Conservation (phyloP, 2,888 invertebrate genomes). For the Erynnis tages region DNA sequence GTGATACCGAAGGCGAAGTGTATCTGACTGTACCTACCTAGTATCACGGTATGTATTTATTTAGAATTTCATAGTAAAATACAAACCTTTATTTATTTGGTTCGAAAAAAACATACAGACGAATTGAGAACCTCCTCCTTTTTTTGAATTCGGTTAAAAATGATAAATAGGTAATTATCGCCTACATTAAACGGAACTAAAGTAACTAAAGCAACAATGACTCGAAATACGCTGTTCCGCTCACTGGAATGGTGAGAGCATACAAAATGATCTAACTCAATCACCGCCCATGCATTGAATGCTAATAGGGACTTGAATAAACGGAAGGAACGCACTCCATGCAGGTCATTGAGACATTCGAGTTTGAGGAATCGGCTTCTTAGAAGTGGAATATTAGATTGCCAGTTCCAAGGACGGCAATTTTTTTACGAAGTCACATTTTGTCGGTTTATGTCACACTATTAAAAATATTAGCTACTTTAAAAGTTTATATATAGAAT, state of each 20-base stretch:
- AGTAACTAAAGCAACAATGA: neutral
- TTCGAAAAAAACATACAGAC: no score
- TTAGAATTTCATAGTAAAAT: no score
- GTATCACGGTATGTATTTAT: no score
- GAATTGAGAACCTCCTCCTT: no score
- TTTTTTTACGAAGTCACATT: no score
- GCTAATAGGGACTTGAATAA: conserved; percentile 36
- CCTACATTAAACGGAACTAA: conserved; percentile 2
- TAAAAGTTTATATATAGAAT: no score
- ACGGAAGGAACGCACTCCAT: conserved; percentile 46
- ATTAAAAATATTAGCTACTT: no score
- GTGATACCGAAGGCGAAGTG: no score
- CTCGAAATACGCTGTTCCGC: conserved; percentile 13
- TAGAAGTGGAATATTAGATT: conserved; percentile 2
- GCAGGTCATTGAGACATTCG: conserved; percentile 38
- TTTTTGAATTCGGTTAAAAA: no score
- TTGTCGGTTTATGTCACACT: neutral
- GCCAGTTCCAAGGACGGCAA: no score
- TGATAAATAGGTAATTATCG: neutral
- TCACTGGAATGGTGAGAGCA: conserved; percentile 12
- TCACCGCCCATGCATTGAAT: conserved; percentile 40
- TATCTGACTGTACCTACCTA: no score
- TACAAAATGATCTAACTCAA: conserved; percentile 37
- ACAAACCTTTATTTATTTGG: neutral
- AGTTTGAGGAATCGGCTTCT: conserved; percentile 15